Base-by-base conservation (phyloP, 2,797 vertebrate genomes). In the Brachymystax lenok region DNA sequence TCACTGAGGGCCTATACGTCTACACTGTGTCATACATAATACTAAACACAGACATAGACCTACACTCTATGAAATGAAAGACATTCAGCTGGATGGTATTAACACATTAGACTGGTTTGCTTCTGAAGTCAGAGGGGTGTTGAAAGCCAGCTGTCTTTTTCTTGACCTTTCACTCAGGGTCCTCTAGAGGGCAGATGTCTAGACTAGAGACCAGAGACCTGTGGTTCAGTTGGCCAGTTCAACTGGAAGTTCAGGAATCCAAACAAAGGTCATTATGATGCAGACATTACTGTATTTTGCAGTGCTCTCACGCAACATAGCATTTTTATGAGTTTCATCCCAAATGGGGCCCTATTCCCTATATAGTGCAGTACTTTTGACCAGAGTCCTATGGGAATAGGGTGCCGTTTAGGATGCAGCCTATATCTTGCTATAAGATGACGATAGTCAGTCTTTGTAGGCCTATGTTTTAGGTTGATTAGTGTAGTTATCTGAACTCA, bases 101-200 rank as follows among this genome's bases (percentile, higher is more conserved):
- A 12, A 46, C 40, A 46, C 13, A 46, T 46, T 46, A 46, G 40
- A 46, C 40, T 46, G 40, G 40, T 46, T 46, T 46, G 40, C 40
- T 46, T 46, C 40, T 46, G 40, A 46, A 46, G 66, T 68, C 14
- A 68, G 33, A 30, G 33, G 30, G 30, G 66, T 68, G 16, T 59
- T 68, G 13, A 68, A 16, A 24, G 21, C 46, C 12, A 52, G 69
- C 50, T 52, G 69, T 71, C 24, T 27, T 50, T 71, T 8, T 71
- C 69, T 51, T 50, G 13, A 24, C 69, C 14, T 24, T 71, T 71
- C 21, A 19, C 46, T 24, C 40, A 52, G 46, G 24, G 46, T 50
- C 69, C 69, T 71, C 21, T 51, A 51, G 69, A 28, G 69, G 69
- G 69, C 69, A 71, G 46, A 27, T 70, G 40, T 70, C 28, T 33